A percentile compares a stretch with the other conserved stretches of the same genome.
These are phyloP conservation scores for Engystomops pustulosus DNA, from an alignment of 2,113 vertebrate species.

Conservation along the genomic window DNA sequence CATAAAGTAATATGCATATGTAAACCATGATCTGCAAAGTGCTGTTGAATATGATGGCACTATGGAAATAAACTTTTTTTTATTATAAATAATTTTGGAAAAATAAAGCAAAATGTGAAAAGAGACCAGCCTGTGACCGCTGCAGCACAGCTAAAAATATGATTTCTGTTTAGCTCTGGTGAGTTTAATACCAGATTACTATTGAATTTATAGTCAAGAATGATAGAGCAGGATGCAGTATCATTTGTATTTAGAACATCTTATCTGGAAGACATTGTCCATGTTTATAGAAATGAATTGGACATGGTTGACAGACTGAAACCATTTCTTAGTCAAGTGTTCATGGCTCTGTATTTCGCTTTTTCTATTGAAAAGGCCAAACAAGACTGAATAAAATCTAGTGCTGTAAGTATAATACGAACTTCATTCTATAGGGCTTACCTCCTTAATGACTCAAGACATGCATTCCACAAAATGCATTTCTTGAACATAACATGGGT, in stretches of 20 bases:
- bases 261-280: constrained; percentile 20
- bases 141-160: neutral
- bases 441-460: too few relatives aligned
- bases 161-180: neutral
- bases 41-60: too few relatives aligned
- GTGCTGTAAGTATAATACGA: too few relatives aligned
- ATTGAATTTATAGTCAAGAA: constrained; percentile 21
- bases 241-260: constrained; percentile 26
- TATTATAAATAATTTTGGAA: neutral
- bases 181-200: constrained; percentile 5
- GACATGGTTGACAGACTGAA: neutral
- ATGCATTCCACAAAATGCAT: too few relatives aligned
- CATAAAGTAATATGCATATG: too few relatives aligned
- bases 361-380: neutral
- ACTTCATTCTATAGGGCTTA: too few relatives aligned
- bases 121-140: neutral
- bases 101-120: neutral
- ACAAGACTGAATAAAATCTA: too few relatives aligned
- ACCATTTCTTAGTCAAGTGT: neutral
- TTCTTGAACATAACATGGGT: too few relatives aligned
- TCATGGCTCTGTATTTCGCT: neutral
- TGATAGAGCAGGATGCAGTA: neutral
- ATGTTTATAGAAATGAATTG: constrained; percentile 10
- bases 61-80: too few relatives aligned
- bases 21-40: too few relatives aligned